A percentile compares a stretch with the other conserved stretches of the same genome.
These are phyloP conservation scores for Ptychobarbus kaznakovi DNA, from an alignment of 2,797 vertebrate genomes.

Conservation along the genomic window DNA sequence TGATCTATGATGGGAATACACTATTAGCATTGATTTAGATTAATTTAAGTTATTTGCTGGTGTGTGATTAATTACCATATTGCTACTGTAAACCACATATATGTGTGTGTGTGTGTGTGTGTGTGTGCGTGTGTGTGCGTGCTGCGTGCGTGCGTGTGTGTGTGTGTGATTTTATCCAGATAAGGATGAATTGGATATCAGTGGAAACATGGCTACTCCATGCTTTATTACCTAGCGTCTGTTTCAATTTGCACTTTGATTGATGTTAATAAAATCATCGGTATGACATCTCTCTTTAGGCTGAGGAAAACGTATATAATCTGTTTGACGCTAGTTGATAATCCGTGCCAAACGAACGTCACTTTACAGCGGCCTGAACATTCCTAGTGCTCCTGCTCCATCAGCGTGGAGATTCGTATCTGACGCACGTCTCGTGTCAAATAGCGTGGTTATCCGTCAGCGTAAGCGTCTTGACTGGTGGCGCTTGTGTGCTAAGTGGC, in stretches of 20 bases:
- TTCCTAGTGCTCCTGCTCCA: not conserved
- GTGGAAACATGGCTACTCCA: not conserved
- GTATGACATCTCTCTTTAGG: slow-evolving; percentile 20
- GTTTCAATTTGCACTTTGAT: slow-evolving; percentile 26
- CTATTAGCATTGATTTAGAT: slow-evolving; percentile 11
- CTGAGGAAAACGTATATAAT: slow-evolving; percentile 19
- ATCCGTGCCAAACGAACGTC: not conserved
- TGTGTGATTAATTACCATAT: slow-evolving; percentile 20
- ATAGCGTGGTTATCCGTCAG: slow-evolving; percentile 3
- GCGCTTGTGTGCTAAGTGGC: slow-evolving; percentile 44
- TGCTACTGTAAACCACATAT: slow-evolving; percentile 4
- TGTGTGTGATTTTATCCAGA: not conserved
- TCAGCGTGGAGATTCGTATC: slow-evolving; percentile 10
- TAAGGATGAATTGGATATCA: not conserved
- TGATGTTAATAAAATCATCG: slow-evolving; percentile 13
- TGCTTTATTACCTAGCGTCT: slow-evolving; percentile 20
- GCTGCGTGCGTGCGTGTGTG: no score
- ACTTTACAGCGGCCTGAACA: not conserved
- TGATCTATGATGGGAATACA: slow-evolving; percentile 10
- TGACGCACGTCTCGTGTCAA: not conserved
- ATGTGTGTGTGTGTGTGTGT: not conserved
- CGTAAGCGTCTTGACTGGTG: not conserved
- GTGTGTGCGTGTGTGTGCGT: not conserved
- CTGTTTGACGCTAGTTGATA: not conserved
- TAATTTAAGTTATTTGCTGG: slow-evolving; percentile 23